A percentile compares a stretch with the other conserved stretches of the same genome.
These are phyloP conservation scores for Nothocercus julius DNA, from an alignment of 2,113 vertebrate genomes.

Conservation along the genomic window DNA sequence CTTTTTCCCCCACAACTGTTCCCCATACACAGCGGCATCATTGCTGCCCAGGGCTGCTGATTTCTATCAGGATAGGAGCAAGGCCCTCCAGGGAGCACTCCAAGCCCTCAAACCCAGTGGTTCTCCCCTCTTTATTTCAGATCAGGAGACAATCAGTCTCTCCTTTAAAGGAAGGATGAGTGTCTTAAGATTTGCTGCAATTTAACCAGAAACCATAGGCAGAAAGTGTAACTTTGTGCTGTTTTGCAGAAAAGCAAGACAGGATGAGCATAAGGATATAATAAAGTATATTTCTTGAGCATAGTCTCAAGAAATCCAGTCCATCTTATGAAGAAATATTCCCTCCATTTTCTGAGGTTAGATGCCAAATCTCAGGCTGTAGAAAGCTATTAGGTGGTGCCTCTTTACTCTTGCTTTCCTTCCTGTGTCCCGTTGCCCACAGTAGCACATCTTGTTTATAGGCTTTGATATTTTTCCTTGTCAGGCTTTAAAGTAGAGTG, in stretches of 20 bases:
- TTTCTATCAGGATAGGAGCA: too few relatives aligned
- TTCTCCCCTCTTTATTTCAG: not conserved
- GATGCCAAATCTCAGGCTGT: not conserved
- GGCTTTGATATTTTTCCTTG: not conserved
- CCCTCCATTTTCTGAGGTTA: not conserved
- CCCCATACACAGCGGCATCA: not conserved
- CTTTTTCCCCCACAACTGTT: not conserved
- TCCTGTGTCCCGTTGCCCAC: not conserved
- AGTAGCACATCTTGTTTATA: not conserved
- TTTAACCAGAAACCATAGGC: not conserved
- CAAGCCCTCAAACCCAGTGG: too few relatives aligned
- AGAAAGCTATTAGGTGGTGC: not conserved
- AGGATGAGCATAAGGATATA: not conserved
- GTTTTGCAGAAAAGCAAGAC: not conserved
- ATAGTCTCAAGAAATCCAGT: not conserved
- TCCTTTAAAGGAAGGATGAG: not conserved
- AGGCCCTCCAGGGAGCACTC: not conserved
- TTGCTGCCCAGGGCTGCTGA: too few relatives aligned
- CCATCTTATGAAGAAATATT: not conserved
- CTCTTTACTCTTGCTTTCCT: not conserved
- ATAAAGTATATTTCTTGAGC: too few relatives aligned
- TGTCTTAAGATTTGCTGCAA: not conserved
- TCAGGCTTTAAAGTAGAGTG: not conserved
- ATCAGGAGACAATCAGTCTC: too few relatives aligned
- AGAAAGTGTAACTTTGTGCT: accelerated